Base-by-base conservation (phyloP, 2,797 vertebrate species). In the Darevskia nairensis region DNA sequence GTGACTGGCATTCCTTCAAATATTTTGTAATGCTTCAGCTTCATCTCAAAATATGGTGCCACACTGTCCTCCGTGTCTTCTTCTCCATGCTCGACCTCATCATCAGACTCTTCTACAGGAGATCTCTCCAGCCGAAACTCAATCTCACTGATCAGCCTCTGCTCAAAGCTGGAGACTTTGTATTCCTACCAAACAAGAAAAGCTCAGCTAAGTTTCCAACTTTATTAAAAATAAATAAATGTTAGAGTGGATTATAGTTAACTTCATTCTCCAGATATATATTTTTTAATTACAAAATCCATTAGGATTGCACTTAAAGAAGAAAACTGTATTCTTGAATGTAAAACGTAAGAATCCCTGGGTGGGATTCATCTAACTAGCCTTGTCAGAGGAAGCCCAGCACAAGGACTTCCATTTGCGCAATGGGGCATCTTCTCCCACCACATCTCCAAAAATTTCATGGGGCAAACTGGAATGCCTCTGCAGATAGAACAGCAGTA, bases 1-100 rank as follows among this genome's bases (percentile, higher is more conserved):
- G 98, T 99, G 86, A 99, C 98, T 0, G 99, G 97, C 98, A 98
- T 99, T 86, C 99, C 99, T 95, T 99, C 99, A n/a, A 99, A 99
- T 88, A 99, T 97, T 96, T 99, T 99, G 96, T 97, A 98, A 95
- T 99, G 99, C 91, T 98, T 99, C 89, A 99, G 97, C 93, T 99
- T 99, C 93, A 97, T 97, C 95, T 98, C 95, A 68, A 99, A 98
- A 95, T 96, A 96, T 0, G 98, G 99, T 0, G 97, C 97, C 89
- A 92, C 91, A 3, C 95, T 96, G 11, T 95, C 97, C 59, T 97
- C 97, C 5, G 93, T 88, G 0, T 94, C 90, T 80, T 96, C 95
- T 3, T 98, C 98, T 7, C 97, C 97, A 8, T 98, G 97, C 84
- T 98, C 97, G 19, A 97, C 96, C 27, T 99, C 98, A 0, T 99